Evolutionary conservation across 2,113 vertebrate genomes (phyloP).

Genomic region (Ailuropoda melanoleuca): DNA sequence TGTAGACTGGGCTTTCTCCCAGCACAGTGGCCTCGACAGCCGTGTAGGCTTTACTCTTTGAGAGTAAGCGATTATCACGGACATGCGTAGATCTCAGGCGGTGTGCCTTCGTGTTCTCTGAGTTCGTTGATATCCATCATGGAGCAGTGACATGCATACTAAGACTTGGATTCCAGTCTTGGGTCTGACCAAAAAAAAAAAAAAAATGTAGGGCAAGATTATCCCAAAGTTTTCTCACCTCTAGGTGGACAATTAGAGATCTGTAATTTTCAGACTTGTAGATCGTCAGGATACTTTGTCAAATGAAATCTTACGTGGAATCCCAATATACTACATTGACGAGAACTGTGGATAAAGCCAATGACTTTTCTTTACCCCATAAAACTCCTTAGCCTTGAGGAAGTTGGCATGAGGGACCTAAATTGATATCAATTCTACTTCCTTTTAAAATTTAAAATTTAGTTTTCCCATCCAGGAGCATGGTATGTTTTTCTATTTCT

Average conservation of each 20-base stretch:
- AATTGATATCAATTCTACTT: neutral
- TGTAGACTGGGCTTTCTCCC: no score
- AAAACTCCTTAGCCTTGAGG: neutral
- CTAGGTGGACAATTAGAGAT: neutral
- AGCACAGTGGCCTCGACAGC: no score
- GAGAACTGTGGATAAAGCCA: neutral
- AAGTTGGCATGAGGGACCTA: neutral
- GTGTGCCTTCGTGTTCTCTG: neutral
- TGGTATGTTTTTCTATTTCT: neutral
- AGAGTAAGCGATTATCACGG: neutral
- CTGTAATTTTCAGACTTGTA: neutral
- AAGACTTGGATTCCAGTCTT: neutral
- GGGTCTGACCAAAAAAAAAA: neutral
- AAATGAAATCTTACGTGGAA: neutral
- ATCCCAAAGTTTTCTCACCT: neutral
- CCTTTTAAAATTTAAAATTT: neutral
- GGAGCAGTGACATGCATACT: neutral
- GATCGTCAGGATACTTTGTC: neutral
- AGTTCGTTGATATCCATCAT: neutral
- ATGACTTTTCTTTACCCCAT: neutral
- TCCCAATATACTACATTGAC: neutral
- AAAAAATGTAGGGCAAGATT: neutral
- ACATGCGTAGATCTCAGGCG: neutral
- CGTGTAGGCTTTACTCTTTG: accelerated
- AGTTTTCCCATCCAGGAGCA: neutral